Conservation (phyloP, 2,888 invertebrate genomes). For the Cetonia aurata region DNA sequence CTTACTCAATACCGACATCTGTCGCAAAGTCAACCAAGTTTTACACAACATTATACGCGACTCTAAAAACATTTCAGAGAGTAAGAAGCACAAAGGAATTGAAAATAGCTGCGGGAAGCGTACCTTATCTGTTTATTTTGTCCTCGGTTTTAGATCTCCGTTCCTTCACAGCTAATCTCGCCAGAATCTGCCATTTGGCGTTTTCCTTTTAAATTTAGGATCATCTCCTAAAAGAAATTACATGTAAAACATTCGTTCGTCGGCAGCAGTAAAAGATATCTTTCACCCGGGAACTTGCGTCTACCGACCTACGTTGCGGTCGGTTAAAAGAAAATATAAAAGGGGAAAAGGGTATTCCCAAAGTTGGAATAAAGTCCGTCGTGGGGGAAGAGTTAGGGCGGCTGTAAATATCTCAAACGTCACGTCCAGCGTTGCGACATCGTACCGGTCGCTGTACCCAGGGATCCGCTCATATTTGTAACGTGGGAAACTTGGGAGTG, state of each 20-base stretch:
- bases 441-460: no score
- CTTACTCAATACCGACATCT: no score
- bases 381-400: constrained; percentile 58
- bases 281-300: neutral
- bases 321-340: neutral
- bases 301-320: no score
- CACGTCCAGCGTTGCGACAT: constrained; percentile 57
- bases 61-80: no score
- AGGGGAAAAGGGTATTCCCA: constrained; percentile 51
- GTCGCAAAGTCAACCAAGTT: no score
- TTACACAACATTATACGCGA: no score
- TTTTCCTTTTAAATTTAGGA: constrained; percentile 2
- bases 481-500: no score
- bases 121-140: neutral
- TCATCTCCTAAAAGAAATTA: constrained; percentile 20
- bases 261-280: constrained; percentile 15
- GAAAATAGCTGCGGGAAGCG: neutral
- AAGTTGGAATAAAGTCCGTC: constrained; percentile 61
- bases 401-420: constrained; percentile 62
- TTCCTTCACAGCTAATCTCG: constrained; percentile 1
- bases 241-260: constrained; percentile 4
- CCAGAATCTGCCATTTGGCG: constrained; percentile 19
- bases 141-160: no score
- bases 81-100: no score
- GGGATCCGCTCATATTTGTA: no score